Percentiles rank a stretch among this genome's conserved stretches.
phyloP scores from a whole-genome alignment of 2,113 vertebrate species.

The Scortum barcoo region DNA sequence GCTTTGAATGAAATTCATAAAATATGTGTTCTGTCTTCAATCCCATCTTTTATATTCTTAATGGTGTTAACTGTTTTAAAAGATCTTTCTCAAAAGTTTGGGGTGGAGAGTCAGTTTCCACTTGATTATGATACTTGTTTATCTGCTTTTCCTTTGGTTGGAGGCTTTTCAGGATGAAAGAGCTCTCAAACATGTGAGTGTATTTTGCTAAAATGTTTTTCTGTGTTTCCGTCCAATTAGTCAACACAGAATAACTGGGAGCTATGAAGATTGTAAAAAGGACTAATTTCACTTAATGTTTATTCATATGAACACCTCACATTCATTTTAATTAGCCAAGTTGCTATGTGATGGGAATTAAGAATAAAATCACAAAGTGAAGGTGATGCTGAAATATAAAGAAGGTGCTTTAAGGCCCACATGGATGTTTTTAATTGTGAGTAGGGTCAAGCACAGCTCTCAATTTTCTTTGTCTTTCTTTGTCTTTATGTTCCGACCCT shows the following conservation, averaged over 20 bases:
- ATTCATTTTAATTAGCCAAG: neutral
- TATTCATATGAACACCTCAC: neutral
- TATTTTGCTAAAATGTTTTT: neutral
- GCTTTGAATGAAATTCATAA: slow-evolving; percentile 50
- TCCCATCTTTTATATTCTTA: slow-evolving; percentile 4
- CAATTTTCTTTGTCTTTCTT: neutral
- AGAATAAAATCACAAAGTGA: neutral
- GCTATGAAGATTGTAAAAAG: neutral
- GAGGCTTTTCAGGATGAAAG: neutral
- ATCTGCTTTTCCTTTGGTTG: slow-evolving; percentile 12
- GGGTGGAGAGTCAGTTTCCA: slow-evolving; percentile 5
- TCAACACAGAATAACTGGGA: neutral
- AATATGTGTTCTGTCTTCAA: slow-evolving; percentile 27
- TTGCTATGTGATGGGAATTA: neutral
- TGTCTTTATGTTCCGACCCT: slow-evolving; percentile 5
- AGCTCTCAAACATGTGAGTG: neutral
- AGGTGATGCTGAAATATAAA: neutral
- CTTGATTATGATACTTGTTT: slow-evolving; percentile 23
- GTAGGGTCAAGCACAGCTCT: neutral
- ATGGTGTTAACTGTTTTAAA: slow-evolving; percentile 43
- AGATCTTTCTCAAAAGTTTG: slow-evolving; percentile 11
- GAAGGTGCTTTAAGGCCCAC: neutral
- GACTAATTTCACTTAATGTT: neutral
- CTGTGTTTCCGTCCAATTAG: neutral
- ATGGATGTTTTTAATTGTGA: neutral